These are phyloP conservation scores for Nemotelus nigrinus DNA, from an alignment of 2,888 invertebrate genomes.

Conservation along the genomic window DNA sequence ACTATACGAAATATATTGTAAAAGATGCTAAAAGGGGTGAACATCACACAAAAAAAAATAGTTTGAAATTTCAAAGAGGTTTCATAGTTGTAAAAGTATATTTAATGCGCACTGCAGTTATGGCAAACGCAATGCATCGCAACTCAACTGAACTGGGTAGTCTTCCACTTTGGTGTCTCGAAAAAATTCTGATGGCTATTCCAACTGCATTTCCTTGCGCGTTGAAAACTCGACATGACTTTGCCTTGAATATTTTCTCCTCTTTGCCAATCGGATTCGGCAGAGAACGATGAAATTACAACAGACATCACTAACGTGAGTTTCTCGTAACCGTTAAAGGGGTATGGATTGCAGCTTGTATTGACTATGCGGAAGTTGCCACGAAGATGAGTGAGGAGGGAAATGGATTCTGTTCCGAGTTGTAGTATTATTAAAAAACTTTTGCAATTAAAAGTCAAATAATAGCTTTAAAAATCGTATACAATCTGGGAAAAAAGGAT, in stretches of 20 bases:
- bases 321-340: not conserved
- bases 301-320: conserved; percentile 38
- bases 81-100: conserved; percentile 31
- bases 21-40: not conserved
- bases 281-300: conserved; percentile 32
- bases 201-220: not conserved
- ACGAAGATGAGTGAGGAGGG: not conserved
- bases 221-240: not conserved
- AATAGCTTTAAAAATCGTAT: conserved; percentile 44
- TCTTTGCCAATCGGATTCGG: not conserved
- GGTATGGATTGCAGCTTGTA: not conserved
- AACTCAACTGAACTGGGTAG: not conserved
- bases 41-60: not conserved
- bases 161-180: conserved; percentile 2
- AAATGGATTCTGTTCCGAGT: not conserved
- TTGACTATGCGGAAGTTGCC: not conserved
- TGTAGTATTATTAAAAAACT: conserved; percentile 50
- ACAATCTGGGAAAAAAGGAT: not conserved
- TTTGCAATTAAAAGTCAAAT: conserved; percentile 50
- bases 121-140: not conserved
- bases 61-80: conserved; percentile 24
- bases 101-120: conserved; percentile 15
- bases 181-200: conserved; percentile 6
- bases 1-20: not conserved
- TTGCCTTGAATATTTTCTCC: conserved; percentile 6